Conservation (phyloP, 2,797 vertebrate genomes). For the Meda fulgida region DNA sequence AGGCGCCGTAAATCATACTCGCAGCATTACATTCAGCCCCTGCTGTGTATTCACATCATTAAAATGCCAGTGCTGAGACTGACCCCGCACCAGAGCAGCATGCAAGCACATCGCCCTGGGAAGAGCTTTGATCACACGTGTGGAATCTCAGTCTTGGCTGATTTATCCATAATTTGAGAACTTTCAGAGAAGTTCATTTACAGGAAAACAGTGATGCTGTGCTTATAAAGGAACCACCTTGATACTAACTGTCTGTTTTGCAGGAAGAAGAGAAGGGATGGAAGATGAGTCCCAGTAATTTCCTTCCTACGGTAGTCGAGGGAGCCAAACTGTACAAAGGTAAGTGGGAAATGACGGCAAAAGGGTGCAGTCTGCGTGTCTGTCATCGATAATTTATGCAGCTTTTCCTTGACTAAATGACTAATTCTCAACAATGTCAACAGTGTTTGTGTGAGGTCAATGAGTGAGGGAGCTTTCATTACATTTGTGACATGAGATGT, state of each 20-base stretch:
- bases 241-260: constrained; percentile 36
- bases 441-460: constrained; percentile 35
- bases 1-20: constrained; percentile 51
- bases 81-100: constrained; percentile 1
- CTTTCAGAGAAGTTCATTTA: neutral
- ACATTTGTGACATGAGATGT: constrained; percentile 36
- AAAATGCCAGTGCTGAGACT: constrained; percentile 33
- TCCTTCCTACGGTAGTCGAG: constrained; percentile 77
- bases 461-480: constrained; percentile 4
- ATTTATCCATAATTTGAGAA: constrained; percentile 43
- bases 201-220: constrained; percentile 12
- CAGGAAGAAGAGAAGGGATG: constrained; percentile 79
- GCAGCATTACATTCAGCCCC: constrained; percentile 31
- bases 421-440: constrained; percentile 32
- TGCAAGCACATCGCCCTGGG: constrained; percentile 4
- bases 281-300: constrained; percentile 84
- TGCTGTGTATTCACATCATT: constrained; percentile 51
- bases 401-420: constrained; percentile 25
- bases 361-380: constrained; percentile 20
- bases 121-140: constrained; percentile 53
- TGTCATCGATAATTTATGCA: constrained; percentile 13
- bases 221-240: constrained; percentile 4
- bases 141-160: constrained; percentile 13
- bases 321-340: constrained; percentile 80
- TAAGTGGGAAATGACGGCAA: constrained; percentile 62